These are phyloP conservation scores for Dorcus parallelipipedus DNA, from an alignment of 2,888 invertebrate species.

Conservation along the genomic window DNA sequence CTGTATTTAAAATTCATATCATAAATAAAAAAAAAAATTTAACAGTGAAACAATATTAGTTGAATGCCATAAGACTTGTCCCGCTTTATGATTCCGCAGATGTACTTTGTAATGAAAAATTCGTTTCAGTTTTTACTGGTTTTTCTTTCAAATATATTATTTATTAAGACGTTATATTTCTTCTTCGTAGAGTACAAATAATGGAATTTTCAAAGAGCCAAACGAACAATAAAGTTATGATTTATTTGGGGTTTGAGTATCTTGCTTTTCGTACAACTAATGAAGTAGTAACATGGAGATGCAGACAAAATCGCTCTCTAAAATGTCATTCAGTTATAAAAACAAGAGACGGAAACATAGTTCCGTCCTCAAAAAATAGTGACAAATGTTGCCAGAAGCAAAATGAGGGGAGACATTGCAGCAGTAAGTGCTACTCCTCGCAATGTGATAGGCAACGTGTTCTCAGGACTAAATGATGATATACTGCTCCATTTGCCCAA, in stretches of 20 bases:
- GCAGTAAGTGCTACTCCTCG: neutral
- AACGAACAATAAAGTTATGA: neutral
- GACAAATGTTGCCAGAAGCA: neutral
- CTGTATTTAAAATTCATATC: too few species aligned
- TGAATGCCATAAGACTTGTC: too few species aligned
- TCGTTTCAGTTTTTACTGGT: too few species aligned
- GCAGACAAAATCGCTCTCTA: neutral
- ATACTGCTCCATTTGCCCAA: too few species aligned
- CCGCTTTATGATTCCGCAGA: too few species aligned
- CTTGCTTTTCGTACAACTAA: neutral
- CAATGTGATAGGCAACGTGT: too few species aligned
- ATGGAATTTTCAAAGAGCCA: neutral
- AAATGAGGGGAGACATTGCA: constrained; percentile 9
- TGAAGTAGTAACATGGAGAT: neutral
- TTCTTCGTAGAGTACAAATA: neutral
- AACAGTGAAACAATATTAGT: too few species aligned
- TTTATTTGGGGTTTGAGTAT: neutral
- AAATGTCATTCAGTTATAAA: neutral
- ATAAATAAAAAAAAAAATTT: too few species aligned
- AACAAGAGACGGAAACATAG: neutral
- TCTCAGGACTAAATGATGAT: too few species aligned
- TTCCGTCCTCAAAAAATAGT: constrained; percentile 8
- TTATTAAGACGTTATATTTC: too few species aligned
- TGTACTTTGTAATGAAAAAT: too few species aligned
- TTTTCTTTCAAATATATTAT: too few species aligned